These are phyloP conservation scores for Bombus vancouverensis DNA, from an alignment of 1,140 invertebrate genomes.

Conservation along the genomic window DNA sequence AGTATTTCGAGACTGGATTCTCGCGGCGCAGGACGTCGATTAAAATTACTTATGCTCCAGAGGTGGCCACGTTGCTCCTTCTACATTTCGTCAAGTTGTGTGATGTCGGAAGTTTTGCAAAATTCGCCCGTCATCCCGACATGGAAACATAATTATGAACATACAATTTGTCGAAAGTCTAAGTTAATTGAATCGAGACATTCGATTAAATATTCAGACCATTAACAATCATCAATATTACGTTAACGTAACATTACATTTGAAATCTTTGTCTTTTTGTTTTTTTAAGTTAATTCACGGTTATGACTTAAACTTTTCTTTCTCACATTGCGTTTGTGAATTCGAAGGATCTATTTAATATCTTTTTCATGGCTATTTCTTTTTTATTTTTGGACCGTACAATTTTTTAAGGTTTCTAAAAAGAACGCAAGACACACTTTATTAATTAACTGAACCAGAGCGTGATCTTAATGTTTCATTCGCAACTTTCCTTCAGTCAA, in stretches of 20 bases:
- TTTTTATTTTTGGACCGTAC: neutral
- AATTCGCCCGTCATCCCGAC: neutral
- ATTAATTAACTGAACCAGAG: neutral
- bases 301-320: neutral
- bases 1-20: neutral
- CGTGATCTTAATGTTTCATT: neutral
- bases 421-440: neutral
- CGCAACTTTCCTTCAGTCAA: neutral
- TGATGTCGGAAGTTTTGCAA: constrained; percentile 8
- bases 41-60: constrained; percentile 27
- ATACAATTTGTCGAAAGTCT: no score
- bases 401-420: neutral
- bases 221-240: no score
- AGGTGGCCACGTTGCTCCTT: neutral
- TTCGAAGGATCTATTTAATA: neutral
- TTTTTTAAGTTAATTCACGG: neutral
- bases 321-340: neutral
- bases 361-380: neutral
- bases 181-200: neutral
- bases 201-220: no score
- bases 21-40: neutral
- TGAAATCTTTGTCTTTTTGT: neutral
- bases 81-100: neutral
- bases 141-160: neutral
- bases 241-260: no score